A percentile compares a stretch with the other conserved stretches of the same genome.
These are phyloP conservation scores for Caenorhabditis panamensis DNA, from an alignment of 2,888 invertebrate species.

Conservation along the genomic window DNA sequence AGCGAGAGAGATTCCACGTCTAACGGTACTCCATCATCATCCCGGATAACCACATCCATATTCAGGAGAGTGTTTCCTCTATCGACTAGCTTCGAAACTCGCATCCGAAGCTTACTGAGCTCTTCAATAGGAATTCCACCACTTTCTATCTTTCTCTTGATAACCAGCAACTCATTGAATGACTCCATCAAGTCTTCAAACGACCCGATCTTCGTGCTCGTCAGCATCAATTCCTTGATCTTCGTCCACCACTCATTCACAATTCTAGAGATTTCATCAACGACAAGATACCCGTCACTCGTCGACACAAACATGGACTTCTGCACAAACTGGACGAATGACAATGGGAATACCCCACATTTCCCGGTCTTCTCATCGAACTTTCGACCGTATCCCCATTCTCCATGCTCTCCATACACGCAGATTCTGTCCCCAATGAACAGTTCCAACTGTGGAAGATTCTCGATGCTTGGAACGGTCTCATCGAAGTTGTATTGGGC, in stretches of 20 bases:
- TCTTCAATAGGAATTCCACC: slow-evolving; percentile 69
- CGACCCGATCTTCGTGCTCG: slow-evolving; percentile 22
- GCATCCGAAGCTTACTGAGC: slow-evolving; percentile 57
- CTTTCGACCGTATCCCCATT: slow-evolving; percentile 56
- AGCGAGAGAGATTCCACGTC: slow-evolving; percentile 65
- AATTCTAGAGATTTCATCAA: slow-evolving; percentile 49
- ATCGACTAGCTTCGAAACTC: slow-evolving; percentile 64
- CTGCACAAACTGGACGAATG: slow-evolving; percentile 46
- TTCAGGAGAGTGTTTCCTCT: slow-evolving; percentile 64
- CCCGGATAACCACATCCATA: slow-evolving; percentile 65
- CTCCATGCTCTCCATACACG: slow-evolving; percentile 42
- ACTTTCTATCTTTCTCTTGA: slow-evolving; percentile 58
- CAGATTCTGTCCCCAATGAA: slow-evolving; percentile 57
- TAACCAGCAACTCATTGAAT: slow-evolving; percentile 53
- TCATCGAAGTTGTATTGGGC: slow-evolving; percentile 56
- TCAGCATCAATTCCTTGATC: slow-evolving; percentile 51
- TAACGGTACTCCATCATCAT: slow-evolving; percentile 61
- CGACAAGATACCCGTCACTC: slow-evolving; percentile 53
- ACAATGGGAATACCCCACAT: slow-evolving; percentile 45
- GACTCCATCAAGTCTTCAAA: slow-evolving; percentile 56
- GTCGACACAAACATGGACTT: slow-evolving; percentile 54
- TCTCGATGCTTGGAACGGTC: slow-evolving; percentile 15
- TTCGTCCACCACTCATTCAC: slow-evolving; percentile 61
- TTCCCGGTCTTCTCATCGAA: slow-evolving; percentile 48
- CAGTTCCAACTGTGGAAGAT: slow-evolving; percentile 27